Base-by-base conservation (phyloP, 2,113 vertebrate genomes). In the Silurus glanis region DNA sequence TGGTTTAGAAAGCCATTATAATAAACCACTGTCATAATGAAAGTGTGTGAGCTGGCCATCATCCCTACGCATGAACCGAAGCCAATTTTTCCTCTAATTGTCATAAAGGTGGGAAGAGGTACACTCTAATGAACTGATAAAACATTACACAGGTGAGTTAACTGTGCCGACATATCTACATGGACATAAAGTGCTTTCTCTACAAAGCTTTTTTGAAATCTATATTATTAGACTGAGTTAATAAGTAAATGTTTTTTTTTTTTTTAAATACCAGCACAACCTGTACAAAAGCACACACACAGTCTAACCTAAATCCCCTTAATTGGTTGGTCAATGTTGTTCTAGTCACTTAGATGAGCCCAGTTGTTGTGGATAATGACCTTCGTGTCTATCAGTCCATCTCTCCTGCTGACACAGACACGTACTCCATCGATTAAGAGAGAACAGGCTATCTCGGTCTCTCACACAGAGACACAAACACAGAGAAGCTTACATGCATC, bases 251-350 rank as follows among this genome's bases (percentile, higher is more conserved):
- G 56, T 23, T 23, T 16, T 61, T 80, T n/a, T n/a, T n/a, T n/a
- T n/a, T n/a, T n/a, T n/a, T n/a, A 61, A 0, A 23, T 16, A 16
- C 56, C 4, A 45, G 16, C 0, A 56, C 64, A 37, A 83, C 51
- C 82, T 56, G 10, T 45, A 71, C 82, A 83, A 8, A 83, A n/a
- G 6, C 19, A 58, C 56, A 56, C 64, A 78, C 83, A 78, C 45
- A 28, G 53, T 64, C 53, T 69, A 82, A 87, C 66, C 81, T 67
- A 86, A 86, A 87, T 86, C 51, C 59, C n/a, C 53, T 72, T 87
- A 81, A 89, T 83, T 86, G 82, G 74, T 84, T 86, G 82, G 84
- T 86, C 88, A 86, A 86, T 87, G 79, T 58, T 61, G 83, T 85
- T 83, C 83, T 83, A 76, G 84, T 82, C 19, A 58, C 69, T 76